A percentile compares a stretch with the other conserved stretches of the same genome.
Evolutionary conservation across 2,797 vertebrate genomes (phyloP).

Genomic region (Cuculus canorus): DNA sequence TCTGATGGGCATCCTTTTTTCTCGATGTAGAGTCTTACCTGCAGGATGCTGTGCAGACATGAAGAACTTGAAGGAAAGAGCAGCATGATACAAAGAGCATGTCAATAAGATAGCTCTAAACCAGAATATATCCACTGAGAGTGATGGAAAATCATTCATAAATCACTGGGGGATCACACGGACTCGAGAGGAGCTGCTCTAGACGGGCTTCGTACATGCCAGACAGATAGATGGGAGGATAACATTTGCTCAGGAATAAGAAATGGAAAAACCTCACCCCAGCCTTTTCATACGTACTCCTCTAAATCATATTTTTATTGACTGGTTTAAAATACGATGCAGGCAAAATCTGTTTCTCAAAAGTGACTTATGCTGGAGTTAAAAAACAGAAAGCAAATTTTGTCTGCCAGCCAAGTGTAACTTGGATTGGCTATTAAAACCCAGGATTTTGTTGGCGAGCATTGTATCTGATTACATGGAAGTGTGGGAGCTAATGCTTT

Average conservation of each 20-base stretch:
- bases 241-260: neutral
- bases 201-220: neutral
- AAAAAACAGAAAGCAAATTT: conserved; percentile 43
- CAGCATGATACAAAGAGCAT: neutral
- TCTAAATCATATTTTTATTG: conserved; percentile 14
- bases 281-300: neutral
- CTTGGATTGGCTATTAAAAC: conserved; percentile 62
- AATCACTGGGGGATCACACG: neutral
- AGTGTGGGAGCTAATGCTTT: conserved; percentile 32
- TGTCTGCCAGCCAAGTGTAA: conserved; percentile 54
- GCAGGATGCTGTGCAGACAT: neutral
- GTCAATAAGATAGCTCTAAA: neutral
- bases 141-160: conserved; percentile 15
- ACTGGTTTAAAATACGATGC: conserved; percentile 32
- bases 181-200: neutral
- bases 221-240: neutral
- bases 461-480: conserved; percentile 35
- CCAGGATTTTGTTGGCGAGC: conserved; percentile 45
- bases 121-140: neutral
- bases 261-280: neutral
- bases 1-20: neutral
- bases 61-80: neutral
- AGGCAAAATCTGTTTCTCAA: conserved; percentile 57
- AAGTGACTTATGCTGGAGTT: conserved; percentile 41
- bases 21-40: neutral